Evolutionary conservation across 2,113 vertebrate species (phyloP), one percentile per base, ranked within the genome.

Genomic region (Phasianus colchicus): DNA sequence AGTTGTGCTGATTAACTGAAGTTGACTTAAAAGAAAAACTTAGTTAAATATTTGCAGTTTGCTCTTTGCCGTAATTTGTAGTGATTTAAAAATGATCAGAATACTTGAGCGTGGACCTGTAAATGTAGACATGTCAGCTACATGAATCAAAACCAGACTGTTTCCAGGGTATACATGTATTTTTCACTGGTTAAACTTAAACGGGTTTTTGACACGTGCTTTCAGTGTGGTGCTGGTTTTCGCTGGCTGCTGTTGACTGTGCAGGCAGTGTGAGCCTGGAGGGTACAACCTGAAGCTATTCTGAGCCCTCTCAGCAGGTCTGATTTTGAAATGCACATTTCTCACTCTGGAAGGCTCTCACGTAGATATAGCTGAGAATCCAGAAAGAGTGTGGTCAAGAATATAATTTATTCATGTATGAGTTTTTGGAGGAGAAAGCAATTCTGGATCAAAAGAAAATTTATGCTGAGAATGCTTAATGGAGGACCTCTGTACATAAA

Each of bases 31-130:
- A 86, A 86, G 29, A 29, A 76, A 45, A 89, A 19, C 55, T 83
- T 77, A 34, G 54, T 76, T 88, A 63, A 88, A 45, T 86, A 77
- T 86, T 92, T 90, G 61, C 45, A 74, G 32, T 79, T 93, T 77
- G 29, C 16, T 86, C 69, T 75, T 7, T 47, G 38, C 50, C 13
- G 16, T 86, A 86, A 42, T 65, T 64, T 72, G 14, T 19, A 80
- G 63, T 42, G 34, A 60, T 61, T 89, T 86, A 71, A 90, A 94
- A 61, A n/a, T 54, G 36, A 48, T 65, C 34, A 72, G 43, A 67
- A 55, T 45, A 29, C 34, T 60, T 14, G 9, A 60, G 4, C 20
- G 15, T 84, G 74, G 38, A 69, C 47, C 19, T 82, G 43, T 75
- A 64, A 78, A 34, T 45, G 27, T 66, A 8, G 24, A 21, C 0